A percentile compares a stretch with the other conserved stretches of the same genome.
These are phyloP conservation scores for Steatocranus sp. DNA, from an alignment of 2,797 vertebrate genomes.

Conservation along the genomic window DNA sequence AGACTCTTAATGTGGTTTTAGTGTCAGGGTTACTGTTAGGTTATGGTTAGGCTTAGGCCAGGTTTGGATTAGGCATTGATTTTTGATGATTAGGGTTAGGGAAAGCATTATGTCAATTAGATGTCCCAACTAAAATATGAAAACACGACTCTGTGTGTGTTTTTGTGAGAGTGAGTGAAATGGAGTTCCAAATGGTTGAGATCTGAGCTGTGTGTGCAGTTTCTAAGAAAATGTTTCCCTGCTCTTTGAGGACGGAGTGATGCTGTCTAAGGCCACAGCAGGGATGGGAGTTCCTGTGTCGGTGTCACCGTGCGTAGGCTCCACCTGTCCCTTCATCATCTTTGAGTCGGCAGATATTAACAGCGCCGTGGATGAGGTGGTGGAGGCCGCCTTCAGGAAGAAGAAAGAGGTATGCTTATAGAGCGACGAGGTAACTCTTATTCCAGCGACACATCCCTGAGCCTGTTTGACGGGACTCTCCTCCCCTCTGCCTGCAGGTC, in stretches of 20 bases:
- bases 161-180: not conserved
- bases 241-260: conserved; percentile 71
- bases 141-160: not conserved
- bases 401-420: conserved; percentile 52
- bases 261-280: conserved; percentile 69
- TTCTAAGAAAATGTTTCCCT: not conserved
- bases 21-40: not conserved
- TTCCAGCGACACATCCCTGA: not conserved
- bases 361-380: conserved; percentile 79
- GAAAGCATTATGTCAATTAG: not conserved
- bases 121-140: not conserved
- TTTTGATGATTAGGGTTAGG: not conserved
- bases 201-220: not conserved
- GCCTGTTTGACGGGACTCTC: not conserved
- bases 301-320: conserved; percentile 64
- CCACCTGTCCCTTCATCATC: conserved; percentile 77
- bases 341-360: conserved; percentile 85
- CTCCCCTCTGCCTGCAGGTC: conserved; percentile 32
- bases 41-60: not conserved
- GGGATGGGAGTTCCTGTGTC: conserved; percentile 68
- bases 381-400: conserved; percentile 73
- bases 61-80: not conserved
- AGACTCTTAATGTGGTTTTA: not conserved
- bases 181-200: rapidly evolving
- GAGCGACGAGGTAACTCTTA: too few species aligned